Evolutionary conservation across 2,113 vertebrate species (phyloP).

Genomic region (human (Homo sapiens)): DNA sequence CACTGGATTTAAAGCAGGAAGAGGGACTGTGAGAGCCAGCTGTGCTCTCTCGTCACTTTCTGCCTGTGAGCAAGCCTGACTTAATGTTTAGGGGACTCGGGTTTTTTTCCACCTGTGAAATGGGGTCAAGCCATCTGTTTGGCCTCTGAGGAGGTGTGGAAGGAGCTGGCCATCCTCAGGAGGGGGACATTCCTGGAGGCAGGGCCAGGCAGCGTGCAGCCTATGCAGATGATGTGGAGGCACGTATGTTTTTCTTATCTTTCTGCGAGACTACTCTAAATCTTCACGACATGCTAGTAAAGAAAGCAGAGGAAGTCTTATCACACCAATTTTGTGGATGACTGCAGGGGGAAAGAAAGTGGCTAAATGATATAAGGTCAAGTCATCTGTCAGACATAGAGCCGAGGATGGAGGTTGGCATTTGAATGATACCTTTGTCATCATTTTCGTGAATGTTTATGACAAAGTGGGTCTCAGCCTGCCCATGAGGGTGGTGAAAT

Average conservation of each 20-base stretch:
- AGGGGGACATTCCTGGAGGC: background rate
- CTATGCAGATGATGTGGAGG: background rate
- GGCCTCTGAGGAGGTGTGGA: background rate
- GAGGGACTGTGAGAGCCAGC: background rate
- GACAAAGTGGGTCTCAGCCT: background rate
- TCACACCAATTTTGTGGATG: background rate
- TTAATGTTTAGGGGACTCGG: background rate
- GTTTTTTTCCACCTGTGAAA: no score
- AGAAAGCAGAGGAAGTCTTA: background rate
- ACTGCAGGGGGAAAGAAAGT: background rate
- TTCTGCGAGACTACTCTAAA: background rate
- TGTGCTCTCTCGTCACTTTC: background rate
- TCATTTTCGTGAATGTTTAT: background rate
- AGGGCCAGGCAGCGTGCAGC: accelerated
- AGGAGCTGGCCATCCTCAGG: background rate
- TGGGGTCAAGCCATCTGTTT: background rate
- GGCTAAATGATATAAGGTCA: constrained; percentile 7
- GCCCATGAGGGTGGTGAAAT: background rate
- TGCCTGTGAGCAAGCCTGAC: background rate
- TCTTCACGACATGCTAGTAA: background rate
- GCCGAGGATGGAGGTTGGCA: background rate
- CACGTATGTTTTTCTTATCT: background rate
- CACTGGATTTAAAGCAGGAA: background rate
- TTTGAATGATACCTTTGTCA: background rate
- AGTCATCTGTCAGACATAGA: background rate